Percentiles rank a stretch among this genome's conserved stretches.
Evolutionary conservation across 2,113 vertebrate species (phyloP).

Genomic region (Dromiciops gliroides): DNA sequence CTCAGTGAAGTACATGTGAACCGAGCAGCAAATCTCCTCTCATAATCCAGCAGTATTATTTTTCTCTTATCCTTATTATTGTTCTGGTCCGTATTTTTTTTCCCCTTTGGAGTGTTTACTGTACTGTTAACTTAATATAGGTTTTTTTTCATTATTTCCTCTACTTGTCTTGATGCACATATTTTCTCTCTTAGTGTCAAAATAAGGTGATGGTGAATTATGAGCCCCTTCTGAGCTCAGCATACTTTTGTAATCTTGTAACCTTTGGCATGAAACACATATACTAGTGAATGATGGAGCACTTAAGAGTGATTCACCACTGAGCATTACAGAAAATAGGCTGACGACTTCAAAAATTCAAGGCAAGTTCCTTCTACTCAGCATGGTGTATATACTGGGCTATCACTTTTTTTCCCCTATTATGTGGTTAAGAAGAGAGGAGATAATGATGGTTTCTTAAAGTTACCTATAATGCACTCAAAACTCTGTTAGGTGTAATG

Average conservation of each 20-base stretch:
- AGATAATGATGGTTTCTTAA: slow-evolving; percentile 77
- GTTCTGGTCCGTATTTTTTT: slow-evolving; percentile 74
- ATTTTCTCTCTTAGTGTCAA: slow-evolving; percentile 79
- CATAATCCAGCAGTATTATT: slow-evolving; percentile 65
- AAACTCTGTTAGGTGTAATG: slow-evolving; percentile 73
- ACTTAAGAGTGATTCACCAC: slow-evolving; percentile 80
- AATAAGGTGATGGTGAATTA: slow-evolving; percentile 81
- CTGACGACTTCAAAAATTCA: slow-evolving; percentile 79
- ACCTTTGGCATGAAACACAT: slow-evolving; percentile 83
- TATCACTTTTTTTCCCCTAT: slow-evolving; percentile 76
- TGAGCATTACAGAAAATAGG: slow-evolving; percentile 83
- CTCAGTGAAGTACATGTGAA: slow-evolving; percentile 60
- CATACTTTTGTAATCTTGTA: slow-evolving; percentile 80
- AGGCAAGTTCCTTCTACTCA: slow-evolving; percentile 77
- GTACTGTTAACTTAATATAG: slow-evolving; percentile 76
- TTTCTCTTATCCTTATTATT: slow-evolving; percentile 76
- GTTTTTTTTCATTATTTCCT: slow-evolving; percentile 58
- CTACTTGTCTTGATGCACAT: slow-evolving; percentile 74
- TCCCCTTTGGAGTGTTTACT: slow-evolving; percentile 75
- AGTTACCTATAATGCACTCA: slow-evolving; percentile 75
- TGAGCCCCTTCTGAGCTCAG: slow-evolving; percentile 75
- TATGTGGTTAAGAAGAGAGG: slow-evolving; percentile 81
- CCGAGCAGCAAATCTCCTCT: slow-evolving; percentile 65
- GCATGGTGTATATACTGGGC: slow-evolving; percentile 60
- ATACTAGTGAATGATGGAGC: slow-evolving; percentile 78